These are phyloP conservation scores for Brenthis daphne DNA, from an alignment of 2,888 invertebrate species.

Conservation along the genomic window DNA sequence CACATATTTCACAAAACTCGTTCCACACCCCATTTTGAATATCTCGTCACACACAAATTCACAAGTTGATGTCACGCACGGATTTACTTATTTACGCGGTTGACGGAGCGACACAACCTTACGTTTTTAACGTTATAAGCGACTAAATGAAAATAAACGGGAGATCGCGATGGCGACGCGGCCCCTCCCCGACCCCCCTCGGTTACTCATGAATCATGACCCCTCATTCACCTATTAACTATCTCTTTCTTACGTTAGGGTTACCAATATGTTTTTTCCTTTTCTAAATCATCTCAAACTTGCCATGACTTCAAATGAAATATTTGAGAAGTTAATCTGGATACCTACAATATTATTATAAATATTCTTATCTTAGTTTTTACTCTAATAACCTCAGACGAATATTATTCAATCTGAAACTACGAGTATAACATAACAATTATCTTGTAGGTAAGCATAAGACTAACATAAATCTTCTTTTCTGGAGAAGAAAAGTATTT, in stretches of 20 bases:
- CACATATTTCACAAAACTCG: slow-evolving; percentile 90
- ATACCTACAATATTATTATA: neutral
- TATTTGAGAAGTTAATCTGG: slow-evolving; percentile 22
- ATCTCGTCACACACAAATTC: slow-evolving; percentile 65
- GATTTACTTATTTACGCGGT: slow-evolving; percentile 53
- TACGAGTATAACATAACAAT: too few species aligned
- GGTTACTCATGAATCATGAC: slow-evolving; percentile 58
- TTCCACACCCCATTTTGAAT: slow-evolving; percentile 86
- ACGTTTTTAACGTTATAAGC: slow-evolving; percentile 53
- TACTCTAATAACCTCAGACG: neutral
- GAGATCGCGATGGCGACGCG: slow-evolving; percentile 72
- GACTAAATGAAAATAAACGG: slow-evolving; percentile 66
- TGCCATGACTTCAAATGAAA: slow-evolving; percentile 37
- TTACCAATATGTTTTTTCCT: slow-evolving; percentile 42
- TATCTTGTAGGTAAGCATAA: too few species aligned
- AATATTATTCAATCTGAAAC: neutral
- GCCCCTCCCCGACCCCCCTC: slow-evolving; percentile 44
- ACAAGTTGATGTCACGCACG: slow-evolving; percentile 68
- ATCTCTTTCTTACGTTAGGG: slow-evolving; percentile 55
- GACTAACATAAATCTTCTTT: too few species aligned
- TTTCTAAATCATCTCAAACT: slow-evolving; percentile 50
- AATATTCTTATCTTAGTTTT: neutral
- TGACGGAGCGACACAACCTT: slow-evolving; percentile 46
- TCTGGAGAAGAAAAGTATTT: too few species aligned
- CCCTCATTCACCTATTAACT: slow-evolving; percentile 67